These are phyloP conservation scores for Pitangus sulphuratus DNA, from an alignment of 2,797 vertebrate species.

Conservation along the genomic window DNA sequence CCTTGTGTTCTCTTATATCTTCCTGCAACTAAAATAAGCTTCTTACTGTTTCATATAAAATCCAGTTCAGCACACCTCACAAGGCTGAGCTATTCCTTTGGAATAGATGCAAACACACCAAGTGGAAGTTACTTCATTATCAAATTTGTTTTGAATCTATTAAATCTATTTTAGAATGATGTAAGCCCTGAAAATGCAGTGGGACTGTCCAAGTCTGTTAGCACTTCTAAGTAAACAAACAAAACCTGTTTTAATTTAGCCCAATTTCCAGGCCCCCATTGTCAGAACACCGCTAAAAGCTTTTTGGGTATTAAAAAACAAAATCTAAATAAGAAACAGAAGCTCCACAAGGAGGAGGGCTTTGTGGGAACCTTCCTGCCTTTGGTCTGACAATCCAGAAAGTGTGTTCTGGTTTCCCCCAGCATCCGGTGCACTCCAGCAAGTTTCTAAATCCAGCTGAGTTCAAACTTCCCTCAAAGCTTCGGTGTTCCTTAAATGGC, in stretches of 20 bases:
- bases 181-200: neutral
- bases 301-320: constrained; percentile 21
- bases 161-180: neutral
- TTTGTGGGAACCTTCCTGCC: constrained; percentile 51
- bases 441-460: constrained; percentile 52
- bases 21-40: neutral
- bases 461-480: neutral
- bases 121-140: neutral
- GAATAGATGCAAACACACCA: neutral
- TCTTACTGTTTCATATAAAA: neutral
- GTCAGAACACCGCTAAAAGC: neutral
- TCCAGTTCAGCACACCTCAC: neutral
- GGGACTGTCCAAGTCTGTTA: neutral
- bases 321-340: constrained; percentile 29
- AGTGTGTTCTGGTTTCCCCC: constrained; percentile 56
- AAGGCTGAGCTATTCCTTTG: neutral
- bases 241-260: constrained; percentile 41
- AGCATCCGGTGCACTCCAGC: constrained; percentile 39
- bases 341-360: constrained; percentile 25
- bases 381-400: constrained; percentile 52
- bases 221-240: constrained; percentile 23
- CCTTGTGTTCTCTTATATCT: neutral
- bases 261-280: constrained; percentile 1
- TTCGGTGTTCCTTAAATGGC: constrained; percentile 11
- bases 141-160: neutral